These are phyloP conservation scores for Coenonympha arcania DNA, from an alignment of 2,888 invertebrate genomes.

Conservation along the genomic window DNA sequence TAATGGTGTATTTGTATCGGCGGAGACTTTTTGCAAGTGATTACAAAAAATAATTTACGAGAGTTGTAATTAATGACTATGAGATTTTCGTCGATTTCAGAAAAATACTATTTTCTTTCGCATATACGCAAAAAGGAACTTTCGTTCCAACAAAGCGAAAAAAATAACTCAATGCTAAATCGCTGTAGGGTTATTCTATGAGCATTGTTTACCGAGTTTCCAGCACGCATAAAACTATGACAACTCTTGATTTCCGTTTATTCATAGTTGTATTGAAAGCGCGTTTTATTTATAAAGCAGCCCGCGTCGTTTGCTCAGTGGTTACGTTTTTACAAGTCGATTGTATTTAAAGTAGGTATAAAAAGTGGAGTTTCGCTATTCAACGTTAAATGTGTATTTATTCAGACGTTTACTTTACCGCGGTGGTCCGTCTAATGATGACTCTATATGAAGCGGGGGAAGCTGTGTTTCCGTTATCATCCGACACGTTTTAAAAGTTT, in stretches of 20 bases:
- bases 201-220: too few species aligned
- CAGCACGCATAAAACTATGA: too few species aligned
- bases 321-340: constrained; percentile 12
- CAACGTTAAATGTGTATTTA: constrained; percentile 9
- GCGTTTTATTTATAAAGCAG: constrained; percentile 2
- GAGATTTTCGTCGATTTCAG: too few species aligned
- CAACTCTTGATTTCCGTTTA: not conserved
- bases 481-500: not conserved
- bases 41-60: too few species aligned
- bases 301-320: not conserved
- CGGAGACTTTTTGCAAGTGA: too few species aligned
- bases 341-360: constrained; percentile 13
- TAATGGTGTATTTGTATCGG: too few species aligned
- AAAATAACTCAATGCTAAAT: too few species aligned
- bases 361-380: constrained; percentile 12
- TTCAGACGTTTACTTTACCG: constrained; percentile 8
- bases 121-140: too few species aligned
- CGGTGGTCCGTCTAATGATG: constrained; percentile 18
- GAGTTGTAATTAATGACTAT: too few species aligned
- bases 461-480: not conserved
- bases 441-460: constrained; percentile 12
- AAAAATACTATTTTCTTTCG: too few species aligned
- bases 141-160: too few species aligned
- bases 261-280: not conserved
- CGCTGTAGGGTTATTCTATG: too few species aligned